These are phyloP conservation scores for Pteropus rufus DNA, from an alignment of 2,797 vertebrate species.

Conservation along the genomic window DNA sequence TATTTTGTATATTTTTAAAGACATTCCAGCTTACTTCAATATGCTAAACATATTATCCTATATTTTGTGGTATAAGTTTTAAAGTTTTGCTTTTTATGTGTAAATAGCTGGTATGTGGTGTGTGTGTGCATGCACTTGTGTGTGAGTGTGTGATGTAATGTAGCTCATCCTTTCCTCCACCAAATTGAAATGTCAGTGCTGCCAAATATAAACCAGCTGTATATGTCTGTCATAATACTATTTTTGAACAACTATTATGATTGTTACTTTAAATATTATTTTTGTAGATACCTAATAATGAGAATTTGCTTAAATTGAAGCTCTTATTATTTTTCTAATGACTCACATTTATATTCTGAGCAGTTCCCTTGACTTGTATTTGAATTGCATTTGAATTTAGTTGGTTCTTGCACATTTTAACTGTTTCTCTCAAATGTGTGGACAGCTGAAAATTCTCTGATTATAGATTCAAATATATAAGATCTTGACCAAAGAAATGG, in stretches of 20 bases:
- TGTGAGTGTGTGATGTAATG: background rate
- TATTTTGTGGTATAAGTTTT: background rate
- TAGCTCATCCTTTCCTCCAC: background rate
- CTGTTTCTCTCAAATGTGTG: background rate
- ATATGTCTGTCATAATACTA: background rate
- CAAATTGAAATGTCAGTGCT: background rate
- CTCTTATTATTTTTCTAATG: background rate
- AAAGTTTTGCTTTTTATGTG: background rate
- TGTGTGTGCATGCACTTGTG: background rate
- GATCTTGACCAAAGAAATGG: background rate
- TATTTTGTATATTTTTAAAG: background rate
- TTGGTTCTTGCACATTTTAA: background rate
- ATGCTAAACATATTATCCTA: background rate
- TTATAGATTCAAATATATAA: background rate
- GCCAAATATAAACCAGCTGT: background rate
- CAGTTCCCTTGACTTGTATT: background rate
- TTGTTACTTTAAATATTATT: background rate
- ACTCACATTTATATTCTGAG: background rate
- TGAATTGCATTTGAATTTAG: background rate
- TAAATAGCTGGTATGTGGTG: rapidly evolving
- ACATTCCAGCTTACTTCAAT: background rate
- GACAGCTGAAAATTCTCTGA: background rate
- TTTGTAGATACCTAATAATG: background rate
- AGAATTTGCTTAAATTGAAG: background rate
- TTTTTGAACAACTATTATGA: background rate